Conservation (phyloP, 2,888 invertebrate genomes). For the Tetragonisca angustula region DNA sequence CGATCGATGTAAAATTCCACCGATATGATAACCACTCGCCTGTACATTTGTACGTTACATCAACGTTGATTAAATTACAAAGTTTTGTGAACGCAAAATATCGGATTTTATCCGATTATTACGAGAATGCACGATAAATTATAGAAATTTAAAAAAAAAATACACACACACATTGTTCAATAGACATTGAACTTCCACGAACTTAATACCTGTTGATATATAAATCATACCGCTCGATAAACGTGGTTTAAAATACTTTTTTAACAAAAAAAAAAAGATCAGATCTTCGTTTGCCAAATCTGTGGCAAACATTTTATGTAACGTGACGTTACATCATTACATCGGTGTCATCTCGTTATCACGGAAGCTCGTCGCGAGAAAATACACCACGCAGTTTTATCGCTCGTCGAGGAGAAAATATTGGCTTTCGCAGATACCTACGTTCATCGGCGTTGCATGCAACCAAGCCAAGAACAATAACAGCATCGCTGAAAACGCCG, state of each 20-base stretch:
- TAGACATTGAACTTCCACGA: not conserved
- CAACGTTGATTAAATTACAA: too few relatives aligned
- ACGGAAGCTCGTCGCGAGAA: slow-evolving; percentile 19
- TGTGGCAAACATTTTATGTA: not conserved
- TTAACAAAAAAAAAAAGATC: not conserved
- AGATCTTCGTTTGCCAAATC: not conserved
- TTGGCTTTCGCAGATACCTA: slow-evolving; percentile 15
- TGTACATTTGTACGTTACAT: too few relatives aligned
- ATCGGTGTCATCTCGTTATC: slow-evolving; percentile 40
- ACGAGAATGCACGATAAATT: not conserved
- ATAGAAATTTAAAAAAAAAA: not conserved
- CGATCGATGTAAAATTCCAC: too few relatives aligned
- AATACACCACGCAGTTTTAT: slow-evolving; percentile 51
- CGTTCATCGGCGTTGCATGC: not conserved
- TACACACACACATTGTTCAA: not conserved
- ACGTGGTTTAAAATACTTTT: not conserved
- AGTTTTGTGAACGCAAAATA: too few relatives aligned
- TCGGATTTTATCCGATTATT: too few relatives aligned
- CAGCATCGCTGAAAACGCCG: slow-evolving; percentile 21
- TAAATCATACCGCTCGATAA: not conserved
- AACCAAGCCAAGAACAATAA: slow-evolving; percentile 31
- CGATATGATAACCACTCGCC: too few relatives aligned
- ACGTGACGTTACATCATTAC: not conserved
- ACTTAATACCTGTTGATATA: not conserved
- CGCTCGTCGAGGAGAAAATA: slow-evolving; percentile 28